Evolutionary conservation across 2,113 vertebrate species (phyloP).

Genomic region (Nannobrachium achirus): DNA sequence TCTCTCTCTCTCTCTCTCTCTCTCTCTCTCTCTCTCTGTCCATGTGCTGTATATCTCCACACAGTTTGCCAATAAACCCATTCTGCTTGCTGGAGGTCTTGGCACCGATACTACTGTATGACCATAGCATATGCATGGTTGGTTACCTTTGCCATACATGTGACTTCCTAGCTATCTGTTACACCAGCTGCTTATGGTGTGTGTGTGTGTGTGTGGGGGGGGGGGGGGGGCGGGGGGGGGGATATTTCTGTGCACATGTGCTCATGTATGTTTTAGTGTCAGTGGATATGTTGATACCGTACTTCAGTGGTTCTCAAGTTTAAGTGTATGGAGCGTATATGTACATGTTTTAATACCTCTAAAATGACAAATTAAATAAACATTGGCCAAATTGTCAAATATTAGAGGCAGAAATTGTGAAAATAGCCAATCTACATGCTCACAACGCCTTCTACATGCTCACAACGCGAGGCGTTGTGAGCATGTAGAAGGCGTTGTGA

Average conservation of each 20-base stretch:
- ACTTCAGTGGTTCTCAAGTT: too few relatives aligned
- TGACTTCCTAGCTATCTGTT: conserved; percentile 23
- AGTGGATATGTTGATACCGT: neutral
- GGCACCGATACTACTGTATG: neutral
- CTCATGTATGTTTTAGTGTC: neutral
- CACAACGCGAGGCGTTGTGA: too few relatives aligned
- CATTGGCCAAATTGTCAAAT: too few relatives aligned
- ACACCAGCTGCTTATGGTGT: conserved; percentile 32
- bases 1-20: conserved; percentile 3
- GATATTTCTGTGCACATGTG: too few relatives aligned
- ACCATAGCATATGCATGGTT: conserved; percentile 34
- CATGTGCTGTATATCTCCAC: conserved; percentile 2
- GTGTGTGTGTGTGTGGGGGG: conserved; percentile 19
- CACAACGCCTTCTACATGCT: too few relatives aligned
- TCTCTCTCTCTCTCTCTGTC: conserved; percentile 5
- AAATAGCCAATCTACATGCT: too few relatives aligned
- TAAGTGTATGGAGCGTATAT: too few relatives aligned
- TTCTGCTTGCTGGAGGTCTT: conserved; percentile 8
- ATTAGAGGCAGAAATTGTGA: too few relatives aligned
- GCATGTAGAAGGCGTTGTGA: too few relatives aligned
- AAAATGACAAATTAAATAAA: too few relatives aligned
- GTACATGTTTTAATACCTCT: too few relatives aligned
- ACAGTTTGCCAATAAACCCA: conserved; percentile 18
- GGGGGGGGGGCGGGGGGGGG: too few relatives aligned
- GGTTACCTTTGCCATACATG: conserved; percentile 6